phyloP scores from a whole-genome alignment of 2,113 vertebrate species.

The Copsychus sechellarum region DNA sequence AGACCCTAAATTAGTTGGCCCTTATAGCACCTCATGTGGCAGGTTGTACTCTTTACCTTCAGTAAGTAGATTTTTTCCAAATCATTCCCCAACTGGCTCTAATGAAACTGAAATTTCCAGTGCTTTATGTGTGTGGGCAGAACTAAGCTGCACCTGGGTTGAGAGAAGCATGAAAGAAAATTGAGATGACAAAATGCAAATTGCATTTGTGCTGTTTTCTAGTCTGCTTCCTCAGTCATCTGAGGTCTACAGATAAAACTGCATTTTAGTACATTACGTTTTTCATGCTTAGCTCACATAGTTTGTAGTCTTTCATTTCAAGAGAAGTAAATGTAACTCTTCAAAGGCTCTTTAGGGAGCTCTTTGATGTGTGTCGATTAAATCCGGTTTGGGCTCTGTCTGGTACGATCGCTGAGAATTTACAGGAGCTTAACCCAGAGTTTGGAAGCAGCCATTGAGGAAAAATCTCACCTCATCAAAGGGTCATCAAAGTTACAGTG shows the following conservation, averaged over 20 bases:
- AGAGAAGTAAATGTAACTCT: background rate
- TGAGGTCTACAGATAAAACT: background rate
- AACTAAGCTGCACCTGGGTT: background rate
- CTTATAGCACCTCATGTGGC: background rate
- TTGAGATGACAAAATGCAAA: background rate
- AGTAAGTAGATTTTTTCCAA: background rate
- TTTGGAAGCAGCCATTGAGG: background rate
- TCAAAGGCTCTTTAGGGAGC: background rate
- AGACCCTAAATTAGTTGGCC: background rate
- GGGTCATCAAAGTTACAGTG: background rate
- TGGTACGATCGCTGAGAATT: background rate
- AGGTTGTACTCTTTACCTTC: background rate
- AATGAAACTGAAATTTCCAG: background rate
- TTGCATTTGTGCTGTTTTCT: background rate
- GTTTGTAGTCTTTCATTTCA: background rate
- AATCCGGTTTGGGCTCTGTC: background rate
- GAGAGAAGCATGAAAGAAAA: background rate
- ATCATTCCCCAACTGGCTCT: background rate
- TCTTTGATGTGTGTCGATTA: background rate
- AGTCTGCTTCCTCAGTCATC: background rate
- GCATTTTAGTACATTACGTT: background rate
- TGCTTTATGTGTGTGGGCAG: background rate
- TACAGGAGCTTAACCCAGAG: rapidly evolving
- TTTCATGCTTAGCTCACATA: background rate
- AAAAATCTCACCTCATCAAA: background rate